Evolutionary conservation across 2,113 vertebrate genomes (phyloP).

Genomic region (Meriones unguiculatus): DNA sequence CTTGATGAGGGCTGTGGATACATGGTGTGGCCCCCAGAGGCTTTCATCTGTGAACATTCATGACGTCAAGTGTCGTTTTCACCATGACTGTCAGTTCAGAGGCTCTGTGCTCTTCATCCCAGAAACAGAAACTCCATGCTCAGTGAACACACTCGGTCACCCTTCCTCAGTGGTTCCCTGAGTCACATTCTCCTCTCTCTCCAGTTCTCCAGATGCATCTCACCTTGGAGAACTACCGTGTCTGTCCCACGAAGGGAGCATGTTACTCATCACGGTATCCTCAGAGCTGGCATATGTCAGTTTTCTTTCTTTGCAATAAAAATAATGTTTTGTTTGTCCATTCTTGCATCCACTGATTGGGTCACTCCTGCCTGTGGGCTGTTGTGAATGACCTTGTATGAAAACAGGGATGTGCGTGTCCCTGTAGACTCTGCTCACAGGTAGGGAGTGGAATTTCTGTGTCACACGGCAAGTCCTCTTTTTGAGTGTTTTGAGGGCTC

Average conservation of each 20-base stretch:
- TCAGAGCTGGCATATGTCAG: neutral
- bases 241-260: neutral
- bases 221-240: neutral
- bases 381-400: neutral
- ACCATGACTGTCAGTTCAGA: neutral
- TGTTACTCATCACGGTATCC: neutral
- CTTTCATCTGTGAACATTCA: neutral
- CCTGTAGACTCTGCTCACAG: neutral
- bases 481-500: neutral
- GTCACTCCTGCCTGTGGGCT: neutral
- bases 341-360: neutral
- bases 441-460: neutral
- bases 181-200: too few relatives aligned
- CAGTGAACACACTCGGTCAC: rapidly evolving
- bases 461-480: neutral
- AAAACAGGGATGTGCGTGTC: neutral
- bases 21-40: neutral
- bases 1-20: neutral
- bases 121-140: too few relatives aligned
- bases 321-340: rapidly evolving
- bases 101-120: neutral
- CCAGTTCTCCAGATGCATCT: neutral
- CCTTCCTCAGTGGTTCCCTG: neutral
- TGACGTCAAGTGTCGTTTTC: neutral
- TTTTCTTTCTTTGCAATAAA: neutral